A percentile compares a stretch with the other conserved stretches of the same genome.
Conservation (phyloP, 2,797 vertebrate species). For the Ceyx erithaca region DNA sequence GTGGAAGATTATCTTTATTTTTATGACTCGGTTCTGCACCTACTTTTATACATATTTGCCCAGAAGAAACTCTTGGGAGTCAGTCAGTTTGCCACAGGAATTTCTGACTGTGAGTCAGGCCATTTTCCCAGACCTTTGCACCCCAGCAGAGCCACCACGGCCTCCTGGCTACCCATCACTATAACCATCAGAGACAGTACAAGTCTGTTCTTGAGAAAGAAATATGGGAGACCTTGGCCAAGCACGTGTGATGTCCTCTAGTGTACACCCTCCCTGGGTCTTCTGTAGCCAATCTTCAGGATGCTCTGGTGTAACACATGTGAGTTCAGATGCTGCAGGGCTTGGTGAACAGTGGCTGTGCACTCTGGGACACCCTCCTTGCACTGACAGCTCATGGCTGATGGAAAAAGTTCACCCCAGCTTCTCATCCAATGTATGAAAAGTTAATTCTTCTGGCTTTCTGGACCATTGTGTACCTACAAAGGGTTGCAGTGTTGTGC, state of each 20-base stretch:
- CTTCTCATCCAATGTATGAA: neutral
- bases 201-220: neutral
- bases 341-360: neutral
- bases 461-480: neutral
- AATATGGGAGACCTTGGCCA: neutral
- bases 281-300: neutral
- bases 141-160: neutral
- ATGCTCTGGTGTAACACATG: accelerated
- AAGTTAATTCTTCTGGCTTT: constrained; percentile 15
- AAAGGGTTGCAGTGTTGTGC: neutral
- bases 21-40: neutral
- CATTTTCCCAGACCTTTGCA: neutral
- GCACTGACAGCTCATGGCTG: neutral
- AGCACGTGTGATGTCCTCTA: neutral
- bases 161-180: neutral
- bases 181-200: neutral
- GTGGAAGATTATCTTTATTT: neutral
- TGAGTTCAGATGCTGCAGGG: neutral
- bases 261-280: neutral
- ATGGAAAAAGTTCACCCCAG: neutral
- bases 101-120: neutral
- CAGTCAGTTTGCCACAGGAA: neutral
- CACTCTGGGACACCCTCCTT: neutral
- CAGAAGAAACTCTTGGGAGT: neutral
- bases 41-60: neutral